Percentiles rank a stretch among this genome's conserved stretches.
Conservation (phyloP, 2,888 invertebrate genomes). For the Neocrepidodera transversa region DNA sequence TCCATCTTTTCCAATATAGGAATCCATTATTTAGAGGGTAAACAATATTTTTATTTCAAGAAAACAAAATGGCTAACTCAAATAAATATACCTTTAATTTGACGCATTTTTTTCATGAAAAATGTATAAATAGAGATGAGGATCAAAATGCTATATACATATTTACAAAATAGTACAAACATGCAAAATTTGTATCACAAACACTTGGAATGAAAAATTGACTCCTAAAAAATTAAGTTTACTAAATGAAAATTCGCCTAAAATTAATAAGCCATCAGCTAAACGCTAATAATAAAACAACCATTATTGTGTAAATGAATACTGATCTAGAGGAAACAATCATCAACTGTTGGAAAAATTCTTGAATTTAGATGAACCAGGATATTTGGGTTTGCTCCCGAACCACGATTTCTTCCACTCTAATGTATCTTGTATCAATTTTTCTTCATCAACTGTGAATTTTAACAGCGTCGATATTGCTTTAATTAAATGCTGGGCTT, state of each 20-base stretch:
- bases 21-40: too few relatives aligned
- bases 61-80: too few relatives aligned
- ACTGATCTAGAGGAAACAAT: slow-evolving; percentile 44
- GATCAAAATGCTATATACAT: slow-evolving; percentile 15
- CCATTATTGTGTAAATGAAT: slow-evolving; percentile 1
- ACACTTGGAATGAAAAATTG: slow-evolving; percentile 22
- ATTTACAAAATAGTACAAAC: slow-evolving; percentile 12
- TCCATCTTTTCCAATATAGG: too few relatives aligned
- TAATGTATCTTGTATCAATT: slow-evolving; percentile 78
- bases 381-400: slow-evolving; percentile 65
- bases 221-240: slow-evolving; percentile 5
- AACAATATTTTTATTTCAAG: too few relatives aligned
- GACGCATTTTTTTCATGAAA: slow-evolving; percentile 7
- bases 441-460: slow-evolving; percentile 87
- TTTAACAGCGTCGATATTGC: slow-evolving; percentile 86
- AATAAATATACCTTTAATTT: slow-evolving; percentile 16
- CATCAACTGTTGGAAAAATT: slow-evolving; percentile 67
- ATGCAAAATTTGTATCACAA: slow-evolving; percentile 13
- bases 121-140: slow-evolving; percentile 22
- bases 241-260: neutral
- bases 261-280: neutral
- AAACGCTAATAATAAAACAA: neutral
- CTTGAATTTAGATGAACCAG: slow-evolving; percentile 63
- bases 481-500: slow-evolving; percentile 88
- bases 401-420: slow-evolving; percentile 81